These are phyloP conservation scores for Lepidocyrtoides sp. DNA, from an alignment of 2,888 invertebrate genomes.

Conservation along the genomic window DNA sequence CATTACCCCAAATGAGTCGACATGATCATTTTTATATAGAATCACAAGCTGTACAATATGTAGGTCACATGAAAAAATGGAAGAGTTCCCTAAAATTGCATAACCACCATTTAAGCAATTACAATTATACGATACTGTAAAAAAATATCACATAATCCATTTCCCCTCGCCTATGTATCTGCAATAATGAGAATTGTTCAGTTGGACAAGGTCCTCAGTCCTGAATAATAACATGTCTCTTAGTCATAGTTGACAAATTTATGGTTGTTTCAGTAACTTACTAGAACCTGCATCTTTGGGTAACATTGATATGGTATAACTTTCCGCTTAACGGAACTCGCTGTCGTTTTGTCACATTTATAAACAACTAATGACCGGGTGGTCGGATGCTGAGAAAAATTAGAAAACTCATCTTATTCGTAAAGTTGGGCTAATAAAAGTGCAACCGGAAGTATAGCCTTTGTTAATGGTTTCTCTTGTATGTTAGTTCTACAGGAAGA, in stretches of 20 bases:
- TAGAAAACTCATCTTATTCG: neutral
- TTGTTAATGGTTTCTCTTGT: conserved; percentile 20
- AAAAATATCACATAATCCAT: too few species aligned
- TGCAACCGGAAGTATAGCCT: conserved; percentile 69
- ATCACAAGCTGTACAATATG: neutral
- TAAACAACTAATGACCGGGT: conserved; percentile 51
- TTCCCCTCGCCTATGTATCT: too few species aligned
- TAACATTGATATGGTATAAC: neutral
- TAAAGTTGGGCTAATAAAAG: conserved; percentile 52
- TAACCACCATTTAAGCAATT: neutral
- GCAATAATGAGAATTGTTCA: neutral
- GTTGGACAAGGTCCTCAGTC: neutral
- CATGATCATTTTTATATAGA: conserved; percentile 14
- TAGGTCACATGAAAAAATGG: conserved; percentile 12
- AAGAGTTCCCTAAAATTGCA: conserved; percentile 15
- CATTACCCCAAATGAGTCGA: conserved; percentile 32
- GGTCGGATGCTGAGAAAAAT: conserved; percentile 49
- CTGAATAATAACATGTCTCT: neutral
- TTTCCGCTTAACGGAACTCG: neutral
- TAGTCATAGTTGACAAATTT: conserved; percentile 34
- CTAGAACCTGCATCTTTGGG: neutral
- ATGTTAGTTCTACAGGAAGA: neutral
- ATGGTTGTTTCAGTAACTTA: neutral
- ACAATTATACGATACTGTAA: too few species aligned
- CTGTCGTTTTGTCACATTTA: conserved; percentile 8